Base-by-base conservation (phyloP, 2,888 invertebrate species). In the Himalopsyche anomala region DNA sequence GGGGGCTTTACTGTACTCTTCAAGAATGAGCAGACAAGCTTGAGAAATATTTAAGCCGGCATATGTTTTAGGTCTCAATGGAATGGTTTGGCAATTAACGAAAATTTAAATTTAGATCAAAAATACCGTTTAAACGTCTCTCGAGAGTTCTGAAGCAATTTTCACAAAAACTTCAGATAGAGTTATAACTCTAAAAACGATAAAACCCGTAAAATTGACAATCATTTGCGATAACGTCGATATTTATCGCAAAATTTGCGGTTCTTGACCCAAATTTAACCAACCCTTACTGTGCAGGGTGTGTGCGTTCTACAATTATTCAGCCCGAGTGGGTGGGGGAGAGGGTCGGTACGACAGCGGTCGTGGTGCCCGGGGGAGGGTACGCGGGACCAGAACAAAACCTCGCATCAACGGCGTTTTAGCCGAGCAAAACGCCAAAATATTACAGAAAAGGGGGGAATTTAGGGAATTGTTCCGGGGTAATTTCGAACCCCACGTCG, bases 301-400 rank as follows among this genome's bases (percentile, higher is more conserved):
- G 74, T 74, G 74, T 36, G 62, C 62, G 74, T 15, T 36, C 74
- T 74, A 74, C 74, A 74, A 74, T 74, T 74, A 74, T 74, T 74
- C 74, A 74, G 74, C 28, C 51, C 11, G 28, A 9, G 11, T 38
- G 15, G 19, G 74, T 9, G 45, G 19, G 74, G 5, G 45, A 4
- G 74, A n/a, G 74, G 74, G 15, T 74, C 38, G 74, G 15, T 15
- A 51, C 74, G 74, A 38, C 74, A 74, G 19, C 36, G 74, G 74
- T 36, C 36, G 15, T 0, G 74, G 74, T 3, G 15, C 5, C n/a
- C 11, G 69, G 69, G 74, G 74, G 74, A 19, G 62, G 74, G 38
- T 36, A 19, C 74, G 74, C 28, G 74, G 38, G 15, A 15, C 15
- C 74, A 74, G 28, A 74, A 74, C 74, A 74, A 74, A 74, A 74